phyloP scores from a whole-genome alignment of 2,888 invertebrate genomes.

The Hirudinaria manillensis region DNA sequence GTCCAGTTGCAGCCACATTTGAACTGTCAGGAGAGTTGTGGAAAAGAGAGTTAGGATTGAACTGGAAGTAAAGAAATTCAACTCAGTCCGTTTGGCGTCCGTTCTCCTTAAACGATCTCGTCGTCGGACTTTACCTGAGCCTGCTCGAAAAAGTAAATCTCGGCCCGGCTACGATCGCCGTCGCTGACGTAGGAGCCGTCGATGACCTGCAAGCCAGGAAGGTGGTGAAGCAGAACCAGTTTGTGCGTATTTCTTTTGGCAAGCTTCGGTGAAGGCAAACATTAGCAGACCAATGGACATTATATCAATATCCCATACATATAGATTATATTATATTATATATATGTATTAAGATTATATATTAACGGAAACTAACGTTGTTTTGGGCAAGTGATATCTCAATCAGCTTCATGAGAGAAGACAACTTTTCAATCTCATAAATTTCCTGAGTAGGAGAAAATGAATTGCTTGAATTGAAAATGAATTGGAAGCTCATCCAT shows the following conservation, averaged over 20 bases:
- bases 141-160: slow-evolving; percentile 51
- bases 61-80: not conserved
- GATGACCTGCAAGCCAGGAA: slow-evolving; percentile 50
- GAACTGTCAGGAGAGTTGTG: not conserved
- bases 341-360: slow-evolving; percentile 9
- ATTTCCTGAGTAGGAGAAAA: slow-evolving; percentile 45
- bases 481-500: not conserved
- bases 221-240: slow-evolving; percentile 48
- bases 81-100: no score
- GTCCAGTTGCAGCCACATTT: not conserved
- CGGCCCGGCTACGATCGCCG: slow-evolving; percentile 52
- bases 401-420: slow-evolving; percentile 46
- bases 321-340: not conserved
- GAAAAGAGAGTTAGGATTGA: not conserved
- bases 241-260: slow-evolving; percentile 51
- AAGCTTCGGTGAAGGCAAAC: slow-evolving; percentile 43
- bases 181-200: slow-evolving; percentile 52
- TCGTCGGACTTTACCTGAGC: slow-evolving; percentile 29
- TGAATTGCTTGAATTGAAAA: not conserved
- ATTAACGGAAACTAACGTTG: slow-evolving; percentile 45
- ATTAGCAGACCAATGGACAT: no score
- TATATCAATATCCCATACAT: no score
- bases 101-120: no score
- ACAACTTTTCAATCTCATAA: slow-evolving; percentile 51
- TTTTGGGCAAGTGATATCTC: slow-evolving; percentile 54